A percentile compares a stretch with the other conserved stretches of the same genome.
These are phyloP conservation scores for Coryphaenoides rupestris DNA, from an alignment of 2,113 vertebrate genomes.

Conservation along the genomic window DNA sequence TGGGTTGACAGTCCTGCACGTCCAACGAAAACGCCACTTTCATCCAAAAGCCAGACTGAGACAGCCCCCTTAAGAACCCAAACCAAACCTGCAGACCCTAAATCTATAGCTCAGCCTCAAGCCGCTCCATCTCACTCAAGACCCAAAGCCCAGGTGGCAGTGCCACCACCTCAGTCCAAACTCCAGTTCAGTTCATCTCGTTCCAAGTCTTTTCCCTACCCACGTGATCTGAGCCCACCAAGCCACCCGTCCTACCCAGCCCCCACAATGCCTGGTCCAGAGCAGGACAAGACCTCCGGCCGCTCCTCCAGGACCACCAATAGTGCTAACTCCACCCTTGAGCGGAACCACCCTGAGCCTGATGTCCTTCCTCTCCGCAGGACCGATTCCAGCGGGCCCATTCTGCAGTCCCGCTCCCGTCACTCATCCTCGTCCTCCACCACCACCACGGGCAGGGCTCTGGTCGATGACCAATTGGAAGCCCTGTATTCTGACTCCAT, in stretches of 20 bases:
- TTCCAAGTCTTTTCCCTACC: conserved; percentile 27
- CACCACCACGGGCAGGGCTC: conserved; percentile 68
- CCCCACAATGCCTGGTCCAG: conserved; percentile 40
- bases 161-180: conserved; percentile 46
- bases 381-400: conserved; percentile 80
- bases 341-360: conserved; percentile 73
- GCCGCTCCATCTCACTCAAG: conserved; percentile 46
- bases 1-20: conserved; percentile 36
- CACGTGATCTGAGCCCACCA: conserved; percentile 12
- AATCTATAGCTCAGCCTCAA: conserved; percentile 29
- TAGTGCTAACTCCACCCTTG: conserved; percentile 64
- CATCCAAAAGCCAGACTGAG: conserved; percentile 30
- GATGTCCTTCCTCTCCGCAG: conserved; percentile 87
- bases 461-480: conserved; percentile 81
- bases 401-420: conserved; percentile 77
- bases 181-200: conserved; percentile 38
- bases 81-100: conserved; percentile 29
- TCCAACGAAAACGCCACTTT: conserved; percentile 28
- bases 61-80: conserved; percentile 23
- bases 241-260: conserved; percentile 57
- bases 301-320: conserved; percentile 56
- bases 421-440: conserved; percentile 79
- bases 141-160: conserved; percentile 31
- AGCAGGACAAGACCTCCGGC: conserved; percentile 36
- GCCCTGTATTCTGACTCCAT: conserved; percentile 86